Evolutionary conservation across 2,113 vertebrate genomes (phyloP), one percentile per base, ranked within the genome.

Genomic region (Strigops habroptila): DNA sequence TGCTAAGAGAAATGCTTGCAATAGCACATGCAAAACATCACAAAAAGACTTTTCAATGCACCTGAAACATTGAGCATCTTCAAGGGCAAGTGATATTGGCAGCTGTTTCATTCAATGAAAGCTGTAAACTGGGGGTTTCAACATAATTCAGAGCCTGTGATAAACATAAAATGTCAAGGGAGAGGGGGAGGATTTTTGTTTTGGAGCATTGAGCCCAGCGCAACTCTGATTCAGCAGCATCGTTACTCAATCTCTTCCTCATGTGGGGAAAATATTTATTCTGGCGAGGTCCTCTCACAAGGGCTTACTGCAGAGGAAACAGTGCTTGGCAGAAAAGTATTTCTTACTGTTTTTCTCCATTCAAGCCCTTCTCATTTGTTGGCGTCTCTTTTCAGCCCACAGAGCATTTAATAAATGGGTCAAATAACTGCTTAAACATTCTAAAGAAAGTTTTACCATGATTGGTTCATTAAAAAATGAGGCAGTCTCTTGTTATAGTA

Each of bases 241-340:
- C 79, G 46, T 89, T 96, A 83, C 79, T 88, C 75, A 94, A 67
- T 88, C 81, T 86, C 63, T 71, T 93, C 69, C 62, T 80, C 77
- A 84, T 86, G 70, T 84, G 69, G 33, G 35, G 65, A 92, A 96
- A 96, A 97, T 90, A 91, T 91, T 95, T 96, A 91, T 91, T 94
- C 94, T 94, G 95, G 78, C 33, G 0, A 93, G 21, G 24, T 60
- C 12, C 21, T 65, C 57, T 15, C 83, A 65, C 41, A 88, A 78
- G 35, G 4, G 37, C 27, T 95, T 94, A 89, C 39, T 89, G 39
- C 39, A 94, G 69, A 96, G 82, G 82, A 96, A 96, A 90, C 31
- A 64, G 14, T 27, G 12, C 28, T 90, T 71, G 75, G 41, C n/a
- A 87, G 91, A 95, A 91, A 80, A 73, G 25, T 81, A 59, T 94